A percentile compares a stretch with the other conserved stretches of the same genome.
Conservation (phyloP, 2,888 invertebrate genomes). For the Dryomyza anilis region DNA sequence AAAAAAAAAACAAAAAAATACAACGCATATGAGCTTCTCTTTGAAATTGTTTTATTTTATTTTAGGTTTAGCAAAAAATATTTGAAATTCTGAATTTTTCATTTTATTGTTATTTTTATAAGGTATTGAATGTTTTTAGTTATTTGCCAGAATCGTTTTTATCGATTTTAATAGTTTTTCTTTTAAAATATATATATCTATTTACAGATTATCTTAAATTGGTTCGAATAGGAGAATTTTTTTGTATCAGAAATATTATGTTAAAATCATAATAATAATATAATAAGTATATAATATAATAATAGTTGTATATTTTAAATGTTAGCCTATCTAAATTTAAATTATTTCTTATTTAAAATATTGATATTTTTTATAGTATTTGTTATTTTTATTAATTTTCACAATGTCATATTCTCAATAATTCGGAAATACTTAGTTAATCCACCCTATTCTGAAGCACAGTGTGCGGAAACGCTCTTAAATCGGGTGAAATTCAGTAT, state of each 20-base stretch:
- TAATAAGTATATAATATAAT: conserved; percentile 14
- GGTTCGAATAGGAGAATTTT: conserved; percentile 13
- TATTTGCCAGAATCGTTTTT: conserved; percentile 32
- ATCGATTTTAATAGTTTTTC: conserved; percentile 29
- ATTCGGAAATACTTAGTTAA: conserved; percentile 10
- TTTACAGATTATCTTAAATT: too few species aligned
- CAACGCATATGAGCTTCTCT: neutral
- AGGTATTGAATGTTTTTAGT: neutral
- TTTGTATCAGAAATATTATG: neutral
- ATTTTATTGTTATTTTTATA: conserved; percentile 18
- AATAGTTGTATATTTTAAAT: conserved; percentile 36
- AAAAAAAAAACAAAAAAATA: conserved; percentile 6
- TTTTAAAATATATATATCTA: too few species aligned
- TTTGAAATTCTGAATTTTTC: conserved; percentile 26
- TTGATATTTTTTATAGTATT: too few species aligned
- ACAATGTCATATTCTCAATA: too few species aligned
- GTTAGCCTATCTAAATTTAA: conserved; percentile 46
- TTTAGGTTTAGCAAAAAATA: conserved; percentile 20
- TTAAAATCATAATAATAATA: conserved; percentile 9
- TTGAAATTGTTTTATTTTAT: neutral
- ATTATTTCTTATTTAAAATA: neutral
- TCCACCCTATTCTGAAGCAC: too few species aligned
- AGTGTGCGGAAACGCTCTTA: too few species aligned
- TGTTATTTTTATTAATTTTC: too few species aligned
- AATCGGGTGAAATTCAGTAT: too few species aligned